phyloP scores from a whole-genome alignment of 2,113 vertebrate species.

The Coryphaenoides rupestris region DNA sequence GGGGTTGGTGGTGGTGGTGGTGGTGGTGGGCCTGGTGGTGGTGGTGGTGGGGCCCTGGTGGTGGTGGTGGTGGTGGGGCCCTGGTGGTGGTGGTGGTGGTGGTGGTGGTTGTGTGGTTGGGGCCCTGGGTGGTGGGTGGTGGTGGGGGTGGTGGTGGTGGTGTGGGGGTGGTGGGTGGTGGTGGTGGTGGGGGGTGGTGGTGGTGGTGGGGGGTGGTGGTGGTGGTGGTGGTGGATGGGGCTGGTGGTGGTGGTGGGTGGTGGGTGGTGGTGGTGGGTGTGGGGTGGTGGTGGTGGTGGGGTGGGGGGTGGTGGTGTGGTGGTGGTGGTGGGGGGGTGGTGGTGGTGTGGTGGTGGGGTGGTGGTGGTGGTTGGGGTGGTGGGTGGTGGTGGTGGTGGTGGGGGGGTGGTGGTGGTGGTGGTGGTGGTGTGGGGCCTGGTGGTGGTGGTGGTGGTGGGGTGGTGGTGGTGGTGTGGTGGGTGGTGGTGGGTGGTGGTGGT shows the following conservation, averaged over 20 bases:
- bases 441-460: neutral
- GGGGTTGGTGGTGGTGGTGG: neutral
- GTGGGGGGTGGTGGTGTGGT: neutral
- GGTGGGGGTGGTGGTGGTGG: neutral
- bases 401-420: neutral
- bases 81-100: neutral
- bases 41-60: neutral
- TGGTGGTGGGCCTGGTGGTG: neutral
- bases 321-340: neutral
- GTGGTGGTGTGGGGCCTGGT: neutral
- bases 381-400: neutral
- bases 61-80: neutral
- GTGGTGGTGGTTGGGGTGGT: neutral
- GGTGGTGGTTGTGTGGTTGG: neutral
- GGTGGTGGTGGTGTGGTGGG: neutral
- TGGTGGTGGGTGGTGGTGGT: neutral
- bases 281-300: too few relatives aligned
- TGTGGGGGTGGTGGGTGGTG: too few relatives aligned
- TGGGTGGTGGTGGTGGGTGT: neutral
- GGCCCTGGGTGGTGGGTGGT: too few relatives aligned
- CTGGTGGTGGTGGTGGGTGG: neutral
- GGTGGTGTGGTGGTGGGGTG: neutral
- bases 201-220: neutral
- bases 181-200: neutral
- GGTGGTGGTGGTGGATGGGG: neutral